Evolutionary conservation across 2,113 vertebrate genomes (phyloP), one percentile per base, ranked within the genome.

Genomic region (Ornithorhynchus anatinus): DNA sequence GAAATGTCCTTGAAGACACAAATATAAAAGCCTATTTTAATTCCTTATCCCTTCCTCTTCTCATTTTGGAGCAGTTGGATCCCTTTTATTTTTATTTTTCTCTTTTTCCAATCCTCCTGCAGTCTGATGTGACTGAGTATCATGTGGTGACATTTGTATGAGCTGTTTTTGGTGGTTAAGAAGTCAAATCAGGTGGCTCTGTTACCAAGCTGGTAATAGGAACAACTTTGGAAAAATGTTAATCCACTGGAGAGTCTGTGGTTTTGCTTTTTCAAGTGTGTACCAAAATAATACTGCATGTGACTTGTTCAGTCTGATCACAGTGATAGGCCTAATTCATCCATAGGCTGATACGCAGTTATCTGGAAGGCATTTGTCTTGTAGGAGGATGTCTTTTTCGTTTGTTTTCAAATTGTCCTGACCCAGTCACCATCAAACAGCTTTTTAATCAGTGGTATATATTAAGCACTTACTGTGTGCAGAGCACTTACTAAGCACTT

Each of bases 81-180:
- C n/a, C 56, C 45, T 36, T 29, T 33, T n/a, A n/a, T n/a, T n/a
- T n/a, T n/a, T n/a, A n/a, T n/a, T 32, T 15, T 51, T 3, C 2
- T 59, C 22, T 76, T 48, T 75, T 83, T 73, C 86, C 61, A 71
- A n/a, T n/a, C 45, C 15, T 72, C 32, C 5, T 23, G 36, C 39
- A 43, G 4, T 54, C 84, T 60, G 82, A n/a, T 77, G 20, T 64
- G 37, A 45, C 54, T 72, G 14, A 74, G 31, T 72, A 14, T 38
- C 44, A 2, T 59, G 54, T 59, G 72, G 59, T 77, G 2, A 75
- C 70, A 6, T 84, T 88, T 85, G 72, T 50, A 29, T 9, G 75
- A 82, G 71, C 65, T 59, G 5, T 65, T 69, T 60, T 4, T 85
- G 63, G 2, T 57, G 78, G 69, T 73, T 53, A 54, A 51, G 59